Percentiles rank a stretch among this genome's conserved stretches.
Conservation (phyloP, 2,113 vertebrate species). For the Narcine bancroftii region DNA sequence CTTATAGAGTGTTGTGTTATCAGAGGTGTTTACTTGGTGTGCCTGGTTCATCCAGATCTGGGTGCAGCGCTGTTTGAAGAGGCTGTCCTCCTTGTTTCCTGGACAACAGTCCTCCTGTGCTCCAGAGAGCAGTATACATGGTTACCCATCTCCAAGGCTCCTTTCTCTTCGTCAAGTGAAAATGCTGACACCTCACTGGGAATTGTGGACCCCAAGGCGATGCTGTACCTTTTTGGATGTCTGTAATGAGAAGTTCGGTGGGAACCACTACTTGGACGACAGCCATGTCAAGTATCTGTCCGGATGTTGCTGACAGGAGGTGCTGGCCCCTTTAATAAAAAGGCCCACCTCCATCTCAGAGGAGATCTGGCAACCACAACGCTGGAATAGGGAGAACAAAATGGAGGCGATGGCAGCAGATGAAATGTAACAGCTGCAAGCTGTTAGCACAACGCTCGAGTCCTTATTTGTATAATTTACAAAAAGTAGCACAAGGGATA, state of each 20-base stretch:
- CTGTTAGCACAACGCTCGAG: background rate
- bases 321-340: background rate
- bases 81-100: background rate
- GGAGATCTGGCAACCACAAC: background rate
- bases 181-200: too few species aligned
- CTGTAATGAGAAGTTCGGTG: background rate
- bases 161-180: slow-evolving; percentile 16
- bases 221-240: background rate
- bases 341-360: background rate
- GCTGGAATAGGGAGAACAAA: background rate
- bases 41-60: background rate
- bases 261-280: too few species aligned
- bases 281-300: background rate
- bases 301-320: background rate
- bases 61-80: background rate
- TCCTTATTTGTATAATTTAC: background rate
- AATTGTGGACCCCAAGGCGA: background rate
- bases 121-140: background rate
- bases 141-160: slow-evolving; percentile 37
- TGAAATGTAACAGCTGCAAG: background rate
- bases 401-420: background rate
- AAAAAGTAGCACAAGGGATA: background rate
- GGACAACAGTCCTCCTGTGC: background rate
- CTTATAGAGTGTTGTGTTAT: background rate
- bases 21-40: slow-evolving; percentile 41